A percentile compares a stretch with the other conserved stretches of the same genome.
Conservation (phyloP, 2,113 vertebrate genomes). For the Hemiscyllium ocellatum region DNA sequence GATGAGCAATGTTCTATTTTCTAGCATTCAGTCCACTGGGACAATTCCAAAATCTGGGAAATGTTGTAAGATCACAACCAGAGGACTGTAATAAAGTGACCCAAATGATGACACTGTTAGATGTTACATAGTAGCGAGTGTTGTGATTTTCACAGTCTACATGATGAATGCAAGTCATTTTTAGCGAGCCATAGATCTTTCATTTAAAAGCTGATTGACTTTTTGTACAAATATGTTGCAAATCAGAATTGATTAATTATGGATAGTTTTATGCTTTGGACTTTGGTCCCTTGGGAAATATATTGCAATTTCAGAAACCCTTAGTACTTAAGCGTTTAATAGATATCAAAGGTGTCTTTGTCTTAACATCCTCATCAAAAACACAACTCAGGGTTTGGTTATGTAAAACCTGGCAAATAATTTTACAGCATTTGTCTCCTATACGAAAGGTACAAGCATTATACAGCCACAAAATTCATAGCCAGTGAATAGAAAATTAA, state of each 20-base stretch:
- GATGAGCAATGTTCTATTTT: neutral
- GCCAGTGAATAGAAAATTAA: neutral
- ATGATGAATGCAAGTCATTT: conserved; percentile 5
- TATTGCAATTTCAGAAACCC: neutral
- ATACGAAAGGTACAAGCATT: neutral
- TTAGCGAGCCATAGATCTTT: neutral
- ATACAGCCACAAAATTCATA: neutral
- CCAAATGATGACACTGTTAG: neutral
- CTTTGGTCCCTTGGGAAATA: neutral
- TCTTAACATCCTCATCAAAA: neutral
- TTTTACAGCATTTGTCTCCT: neutral
- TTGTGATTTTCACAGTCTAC: neutral
- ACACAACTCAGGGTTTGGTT: neutral
- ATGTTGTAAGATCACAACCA: neutral
- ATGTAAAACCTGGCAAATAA: neutral
- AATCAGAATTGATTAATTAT: conserved; percentile 12
- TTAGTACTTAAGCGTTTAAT: neutral
- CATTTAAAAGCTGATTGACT: conserved; percentile 7
- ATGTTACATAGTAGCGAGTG: neutral
- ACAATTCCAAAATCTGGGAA: neutral
- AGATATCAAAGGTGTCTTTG: neutral
- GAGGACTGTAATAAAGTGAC: neutral
- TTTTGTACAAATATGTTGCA: neutral
- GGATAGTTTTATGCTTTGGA: neutral
- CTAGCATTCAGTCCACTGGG: neutral